Evolutionary conservation across 2,113 vertebrate genomes (phyloP), one percentile per base, ranked within the genome.

Genomic region (Falco punctatus): DNA sequence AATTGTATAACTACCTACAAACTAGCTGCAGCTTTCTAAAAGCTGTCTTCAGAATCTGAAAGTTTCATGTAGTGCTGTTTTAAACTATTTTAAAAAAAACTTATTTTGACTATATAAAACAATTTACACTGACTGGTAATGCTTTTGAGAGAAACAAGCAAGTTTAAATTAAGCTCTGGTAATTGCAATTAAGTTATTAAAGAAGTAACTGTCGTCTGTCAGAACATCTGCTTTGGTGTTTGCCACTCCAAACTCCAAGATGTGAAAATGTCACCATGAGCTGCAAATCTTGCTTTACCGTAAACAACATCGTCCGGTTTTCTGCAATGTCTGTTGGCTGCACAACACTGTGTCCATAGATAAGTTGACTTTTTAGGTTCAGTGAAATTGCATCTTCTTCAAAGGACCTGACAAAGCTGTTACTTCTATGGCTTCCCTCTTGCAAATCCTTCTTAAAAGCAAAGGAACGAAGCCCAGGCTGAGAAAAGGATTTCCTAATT

Each of bases 271-370:
- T 8, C 40, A 42, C 33, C 40, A 46, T 13, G 12, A 79, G 58
- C 32, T 18, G 35, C 67, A 42, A 86, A 59, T 38, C 59, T 16
- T 52, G 71, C 73, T 97, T 98, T 99, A 99, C 99, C 98, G 97
- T 99, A 69, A 99, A 99, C 69, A 99, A 97, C 99, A 99, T 99
- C 40, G 99, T 99, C 95, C 99, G 98, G 98, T 99, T 99, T 96
- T 99, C 99, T 95, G 98, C 98, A 28, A 99, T 98, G 88, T 99
- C 99, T 78, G 99, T 99, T 24, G 99, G 99, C 97, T 99, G 99
- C 27, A 99, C 99, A 35, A 98, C 97, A 77, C 95, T 59, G 93
- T 98, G 97, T 35, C 97, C 98, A 11, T 94, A 93, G 27, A 97
- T 81, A 67, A 98, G 98, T 24, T 98, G 98, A 74, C 95, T 98